Conservation (phyloP, 2,888 invertebrate species). For the Steinernema carpocapsae region DNA sequence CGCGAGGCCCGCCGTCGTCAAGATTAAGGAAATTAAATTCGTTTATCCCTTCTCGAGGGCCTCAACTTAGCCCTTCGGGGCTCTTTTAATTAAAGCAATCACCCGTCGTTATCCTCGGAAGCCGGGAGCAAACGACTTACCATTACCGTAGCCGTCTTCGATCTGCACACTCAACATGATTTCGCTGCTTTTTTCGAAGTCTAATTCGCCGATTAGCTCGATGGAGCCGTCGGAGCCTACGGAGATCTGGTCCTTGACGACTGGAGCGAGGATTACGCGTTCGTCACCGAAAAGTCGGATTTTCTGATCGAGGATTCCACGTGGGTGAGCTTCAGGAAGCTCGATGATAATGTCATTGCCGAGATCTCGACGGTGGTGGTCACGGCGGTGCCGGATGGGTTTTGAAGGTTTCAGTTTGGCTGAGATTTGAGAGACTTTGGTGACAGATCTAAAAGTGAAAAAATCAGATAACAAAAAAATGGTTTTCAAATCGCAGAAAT, state of each 20-base stretch:
- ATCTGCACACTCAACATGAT: conserved; percentile 49
- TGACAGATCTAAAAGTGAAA: neutral
- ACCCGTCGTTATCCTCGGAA: neutral
- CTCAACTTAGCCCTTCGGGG: conserved; percentile 30
- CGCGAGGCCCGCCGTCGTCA: conserved; percentile 24
- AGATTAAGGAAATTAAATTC: conserved; percentile 32
- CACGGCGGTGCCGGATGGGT: conserved; percentile 1
- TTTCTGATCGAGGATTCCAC: conserved; percentile 41
- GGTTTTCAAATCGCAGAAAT: neutral
- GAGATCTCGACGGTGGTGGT: conserved; percentile 37
- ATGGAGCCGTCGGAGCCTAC: conserved; percentile 46
- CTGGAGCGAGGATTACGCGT: conserved; percentile 36
- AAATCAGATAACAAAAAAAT: no score
- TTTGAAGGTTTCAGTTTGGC: neutral
- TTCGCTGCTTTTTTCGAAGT: conserved; percentile 50
- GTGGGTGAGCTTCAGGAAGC: conserved; percentile 42
- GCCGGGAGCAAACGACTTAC: neutral
- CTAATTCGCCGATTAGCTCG: conserved; percentile 46
- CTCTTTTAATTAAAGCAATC: conserved; percentile 31
- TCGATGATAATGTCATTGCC: conserved; percentile 43
- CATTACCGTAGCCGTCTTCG: conserved; percentile 41
- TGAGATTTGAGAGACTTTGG: neutral
- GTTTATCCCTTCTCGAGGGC: conserved; percentile 7
- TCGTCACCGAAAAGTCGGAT: conserved; percentile 41
- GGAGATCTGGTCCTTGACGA: conserved; percentile 36